Evolutionary conservation across 2,113 vertebrate species (phyloP).

Genomic region (Sinocyclocheilus grahami): DNA sequence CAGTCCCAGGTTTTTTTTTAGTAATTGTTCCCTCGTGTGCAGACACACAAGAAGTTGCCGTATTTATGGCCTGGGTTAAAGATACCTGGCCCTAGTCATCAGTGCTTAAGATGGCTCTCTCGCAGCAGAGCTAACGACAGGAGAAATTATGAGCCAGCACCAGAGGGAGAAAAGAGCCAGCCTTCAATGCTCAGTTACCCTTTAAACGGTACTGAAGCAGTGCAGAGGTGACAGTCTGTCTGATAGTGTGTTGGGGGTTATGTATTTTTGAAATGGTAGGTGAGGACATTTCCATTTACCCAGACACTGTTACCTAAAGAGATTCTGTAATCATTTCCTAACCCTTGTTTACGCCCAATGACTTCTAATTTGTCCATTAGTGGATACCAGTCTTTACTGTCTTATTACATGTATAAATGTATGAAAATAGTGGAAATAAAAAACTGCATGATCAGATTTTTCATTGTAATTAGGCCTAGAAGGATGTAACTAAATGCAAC

Average conservation of each 20-base stretch:
- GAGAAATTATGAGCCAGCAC: background rate
- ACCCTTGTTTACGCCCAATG: background rate
- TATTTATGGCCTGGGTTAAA: constrained; percentile 16
- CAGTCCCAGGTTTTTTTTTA: background rate
- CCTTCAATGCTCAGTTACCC: background rate
- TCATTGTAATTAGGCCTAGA: background rate
- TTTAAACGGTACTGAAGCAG: background rate
- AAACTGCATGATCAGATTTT: background rate
- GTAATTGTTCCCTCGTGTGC: constrained; percentile 4
- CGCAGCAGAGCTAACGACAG: background rate
- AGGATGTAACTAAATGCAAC: background rate
- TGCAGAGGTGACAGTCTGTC: background rate
- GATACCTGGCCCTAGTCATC: constrained; percentile 46
- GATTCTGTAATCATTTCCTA: background rate
- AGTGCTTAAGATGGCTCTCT: background rate
- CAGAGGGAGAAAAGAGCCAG: background rate
- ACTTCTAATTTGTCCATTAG: background rate
- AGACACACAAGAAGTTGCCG: background rate
- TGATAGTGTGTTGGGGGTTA: background rate
- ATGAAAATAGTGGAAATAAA: background rate
- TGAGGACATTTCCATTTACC: background rate
- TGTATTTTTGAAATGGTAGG: background rate
- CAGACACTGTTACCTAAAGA: background rate
- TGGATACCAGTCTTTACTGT: background rate
- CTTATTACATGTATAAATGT: background rate